These are phyloP conservation scores for Cacoxenus indagator DNA, from an alignment of 2,888 invertebrate genomes.

Conservation along the genomic window DNA sequence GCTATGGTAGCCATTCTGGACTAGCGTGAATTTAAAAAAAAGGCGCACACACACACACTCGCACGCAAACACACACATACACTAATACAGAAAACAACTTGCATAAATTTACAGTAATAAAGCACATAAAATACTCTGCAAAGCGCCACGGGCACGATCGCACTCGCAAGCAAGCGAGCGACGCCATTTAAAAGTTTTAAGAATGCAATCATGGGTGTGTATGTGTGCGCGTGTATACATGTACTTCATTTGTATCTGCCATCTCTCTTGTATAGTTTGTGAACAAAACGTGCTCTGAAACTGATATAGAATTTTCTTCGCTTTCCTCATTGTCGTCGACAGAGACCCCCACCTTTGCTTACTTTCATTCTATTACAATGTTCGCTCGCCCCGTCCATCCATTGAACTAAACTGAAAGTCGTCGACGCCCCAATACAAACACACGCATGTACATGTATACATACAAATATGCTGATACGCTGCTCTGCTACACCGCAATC, in stretches of 20 bases:
- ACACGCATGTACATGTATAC: background rate
- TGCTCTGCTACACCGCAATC: background rate
- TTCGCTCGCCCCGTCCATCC: slow-evolving; percentile 9
- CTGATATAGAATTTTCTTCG: slow-evolving; percentile 22
- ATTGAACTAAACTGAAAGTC: background rate
- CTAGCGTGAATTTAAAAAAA: slow-evolving; percentile 15
- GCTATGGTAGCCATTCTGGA: too few species aligned
- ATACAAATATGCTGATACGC: background rate
- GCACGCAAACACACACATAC: background rate
- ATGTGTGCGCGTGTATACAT: background rate
- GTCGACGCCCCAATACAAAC: background rate
- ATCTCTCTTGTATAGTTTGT: background rate
- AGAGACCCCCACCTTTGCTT: slow-evolving; percentile 6
- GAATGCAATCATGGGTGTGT: background rate
- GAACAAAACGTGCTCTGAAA: slow-evolving; percentile 5
- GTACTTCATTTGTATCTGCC: background rate
- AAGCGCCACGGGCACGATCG: slow-evolving; percentile 23
- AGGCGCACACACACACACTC: background rate
- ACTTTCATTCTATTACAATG: slow-evolving; percentile 29
- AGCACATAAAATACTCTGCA: background rate
- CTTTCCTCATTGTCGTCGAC: slow-evolving; percentile 19
- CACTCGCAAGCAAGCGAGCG: slow-evolving; percentile 15
- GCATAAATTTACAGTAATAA: slow-evolving; percentile 13
- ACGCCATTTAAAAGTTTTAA: background rate
- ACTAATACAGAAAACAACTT: background rate